Percentiles rank a stretch among this genome's conserved stretches.
These are phyloP conservation scores for Actenoides hombroni DNA, from an alignment of 2,113 vertebrate species.

Conservation along the genomic window DNA sequence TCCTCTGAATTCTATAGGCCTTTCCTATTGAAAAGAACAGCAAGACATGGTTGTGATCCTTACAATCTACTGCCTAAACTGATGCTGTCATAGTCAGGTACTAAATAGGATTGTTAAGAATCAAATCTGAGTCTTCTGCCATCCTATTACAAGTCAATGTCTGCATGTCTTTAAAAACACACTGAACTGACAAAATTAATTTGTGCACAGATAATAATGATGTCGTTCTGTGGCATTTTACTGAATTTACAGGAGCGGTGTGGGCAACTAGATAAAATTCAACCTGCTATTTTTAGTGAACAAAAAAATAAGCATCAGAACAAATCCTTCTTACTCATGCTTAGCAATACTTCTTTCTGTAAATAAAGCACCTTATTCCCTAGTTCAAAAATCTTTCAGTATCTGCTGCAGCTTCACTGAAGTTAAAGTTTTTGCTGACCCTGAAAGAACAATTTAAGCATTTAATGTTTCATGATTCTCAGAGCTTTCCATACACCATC, in stretches of 20 bases:
- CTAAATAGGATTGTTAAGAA: not conserved
- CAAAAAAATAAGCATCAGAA: not conserved
- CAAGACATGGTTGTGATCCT: not conserved
- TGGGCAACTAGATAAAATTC: constrained; percentile 9
- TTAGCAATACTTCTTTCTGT: not conserved
- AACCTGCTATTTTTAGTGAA: not conserved
- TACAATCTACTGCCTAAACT: not conserved
- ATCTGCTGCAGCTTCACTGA: not conserved
- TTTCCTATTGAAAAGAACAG: not conserved
- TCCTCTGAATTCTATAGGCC: not conserved
- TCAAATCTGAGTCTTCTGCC: constrained; percentile 13
- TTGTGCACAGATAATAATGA: constrained; percentile 11
- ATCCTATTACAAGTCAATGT: constrained; percentile 12
- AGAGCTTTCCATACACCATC: not conserved
- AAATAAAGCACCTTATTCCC: not conserved
- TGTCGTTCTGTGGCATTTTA: not conserved
- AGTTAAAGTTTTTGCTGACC: not conserved
- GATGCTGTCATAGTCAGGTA: constrained; percentile 11
- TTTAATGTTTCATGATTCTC: not conserved
- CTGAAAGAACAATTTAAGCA: not conserved
- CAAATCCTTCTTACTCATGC: not conserved
- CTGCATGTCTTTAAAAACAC: constrained; percentile 11
- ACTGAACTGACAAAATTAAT: not conserved
- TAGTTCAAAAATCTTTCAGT: not conserved
- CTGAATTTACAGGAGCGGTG: constrained; percentile 22